Percentiles rank a stretch among this genome's conserved stretches.
Conservation (phyloP, 2,888 invertebrate genomes). For the Apodemia hepburni region DNA sequence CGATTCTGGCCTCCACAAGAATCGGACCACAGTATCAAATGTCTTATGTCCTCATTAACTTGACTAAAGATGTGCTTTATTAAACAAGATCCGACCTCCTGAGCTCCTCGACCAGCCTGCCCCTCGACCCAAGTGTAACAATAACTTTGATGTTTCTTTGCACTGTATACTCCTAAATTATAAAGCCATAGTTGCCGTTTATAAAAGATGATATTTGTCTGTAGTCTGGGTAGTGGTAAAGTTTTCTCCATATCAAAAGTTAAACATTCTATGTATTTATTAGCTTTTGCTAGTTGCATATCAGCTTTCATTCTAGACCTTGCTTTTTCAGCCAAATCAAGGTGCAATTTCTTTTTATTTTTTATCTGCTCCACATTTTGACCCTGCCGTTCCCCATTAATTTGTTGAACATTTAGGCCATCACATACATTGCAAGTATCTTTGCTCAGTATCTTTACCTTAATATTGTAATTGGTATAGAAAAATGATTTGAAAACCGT, state of each 20-base stretch:
- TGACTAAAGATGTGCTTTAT: slow-evolving; percentile 16
- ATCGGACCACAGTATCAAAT: neutral
- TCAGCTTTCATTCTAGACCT: slow-evolving; percentile 28
- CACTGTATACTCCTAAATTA: neutral
- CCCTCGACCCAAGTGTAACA: neutral
- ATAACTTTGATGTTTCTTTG: neutral
- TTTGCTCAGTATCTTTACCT: slow-evolving; percentile 7
- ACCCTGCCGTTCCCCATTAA: neutral
- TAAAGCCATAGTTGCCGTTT: slow-evolving; percentile 19
- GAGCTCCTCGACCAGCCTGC: neutral
- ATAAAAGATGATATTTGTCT: slow-evolving; percentile 14
- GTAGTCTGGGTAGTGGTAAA: slow-evolving; percentile 23
- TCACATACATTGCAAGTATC: neutral
- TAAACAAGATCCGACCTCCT: slow-evolving; percentile 1
- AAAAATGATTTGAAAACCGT: neutral
- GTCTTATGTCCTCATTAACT: neutral
- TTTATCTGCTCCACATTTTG: slow-evolving; percentile 8
- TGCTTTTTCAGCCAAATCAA: slow-evolving; percentile 27
- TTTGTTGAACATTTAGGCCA: slow-evolving; percentile 9
- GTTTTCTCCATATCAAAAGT: slow-evolving; percentile 27
- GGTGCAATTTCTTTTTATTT: slow-evolving; percentile 18
- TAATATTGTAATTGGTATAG: neutral
- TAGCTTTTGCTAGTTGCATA: slow-evolving; percentile 25
- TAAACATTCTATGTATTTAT: slow-evolving; percentile 28
- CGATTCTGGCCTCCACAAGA: neutral